Evolutionary conservation across 2,113 vertebrate species (phyloP).

Genomic region (Orycteropus afer): DNA sequence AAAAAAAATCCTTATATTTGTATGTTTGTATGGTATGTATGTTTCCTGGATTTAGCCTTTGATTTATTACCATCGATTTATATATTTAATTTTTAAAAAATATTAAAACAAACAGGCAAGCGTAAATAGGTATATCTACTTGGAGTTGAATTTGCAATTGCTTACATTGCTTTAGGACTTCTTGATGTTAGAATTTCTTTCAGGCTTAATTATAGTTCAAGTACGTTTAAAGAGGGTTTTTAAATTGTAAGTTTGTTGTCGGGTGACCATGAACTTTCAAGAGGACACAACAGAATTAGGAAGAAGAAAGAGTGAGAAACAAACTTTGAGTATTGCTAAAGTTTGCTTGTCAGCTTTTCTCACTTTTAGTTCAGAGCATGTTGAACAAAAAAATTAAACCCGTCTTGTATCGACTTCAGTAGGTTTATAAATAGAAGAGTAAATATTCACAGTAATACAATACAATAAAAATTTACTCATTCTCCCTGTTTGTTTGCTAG

Average conservation of each 20-base stretch:
- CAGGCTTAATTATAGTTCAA: not conserved
- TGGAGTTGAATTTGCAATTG: not conserved
- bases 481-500: not conserved
- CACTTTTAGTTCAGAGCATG: not conserved
- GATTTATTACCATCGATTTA: not conserved
- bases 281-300: not conserved
- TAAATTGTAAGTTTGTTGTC: not conserved
- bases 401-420: constrained; percentile 8
- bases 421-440: not conserved
- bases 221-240: not conserved
- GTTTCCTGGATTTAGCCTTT: not conserved
- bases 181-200: not conserved
- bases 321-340: not conserved
- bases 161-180: not conserved
- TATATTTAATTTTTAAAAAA: not conserved
- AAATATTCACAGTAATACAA: not conserved
- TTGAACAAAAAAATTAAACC: not conserved
- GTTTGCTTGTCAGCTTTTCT: not conserved
- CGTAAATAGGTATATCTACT: not conserved
- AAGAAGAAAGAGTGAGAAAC: not conserved
- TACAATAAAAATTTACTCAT: constrained; percentile 11
- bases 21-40: not conserved
- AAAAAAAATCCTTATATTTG: not conserved
- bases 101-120: not conserved
- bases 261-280: not conserved